Evolutionary conservation across 2,888 invertebrate species (phyloP).

Genomic region (Cosmorhoe ocellata): DNA sequence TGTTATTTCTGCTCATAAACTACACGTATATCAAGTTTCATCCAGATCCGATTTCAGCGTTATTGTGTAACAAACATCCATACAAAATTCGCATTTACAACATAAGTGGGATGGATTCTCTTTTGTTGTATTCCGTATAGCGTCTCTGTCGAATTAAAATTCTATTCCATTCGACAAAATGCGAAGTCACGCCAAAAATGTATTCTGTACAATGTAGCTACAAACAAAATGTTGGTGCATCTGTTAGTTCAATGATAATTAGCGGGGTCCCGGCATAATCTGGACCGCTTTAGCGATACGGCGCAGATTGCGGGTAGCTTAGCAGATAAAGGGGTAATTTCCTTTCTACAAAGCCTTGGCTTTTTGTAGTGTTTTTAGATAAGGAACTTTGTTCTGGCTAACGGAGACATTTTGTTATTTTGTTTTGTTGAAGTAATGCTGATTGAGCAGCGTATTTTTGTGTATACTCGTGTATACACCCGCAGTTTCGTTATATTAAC

Average conservation of each 20-base stretch:
- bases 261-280: conserved; percentile 24
- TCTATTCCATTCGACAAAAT: too few species aligned
- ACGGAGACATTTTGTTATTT: conserved; percentile 1
- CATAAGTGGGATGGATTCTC: too few species aligned
- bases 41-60: too few species aligned
- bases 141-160: too few species aligned
- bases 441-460: background rate
- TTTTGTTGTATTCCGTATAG: too few species aligned
- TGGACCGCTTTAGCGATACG: conserved; percentile 31
- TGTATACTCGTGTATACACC: too few species aligned
- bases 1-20: too few species aligned
- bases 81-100: too few species aligned
- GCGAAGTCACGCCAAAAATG: too few species aligned
- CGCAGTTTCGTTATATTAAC: too few species aligned
- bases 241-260: conserved; percentile 33
- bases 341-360: conserved; percentile 24
- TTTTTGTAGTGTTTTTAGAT: conserved; percentile 35
- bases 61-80: too few species aligned
- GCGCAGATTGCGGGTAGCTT: conserved; percentile 29
- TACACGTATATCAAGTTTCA: too few species aligned
- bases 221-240: conserved; percentile 11
- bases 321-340: conserved; percentile 40
- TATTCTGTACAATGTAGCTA: background rate
- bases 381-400: conserved; percentile 18
- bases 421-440: conserved; percentile 1